Evolutionary conservation across 64 coral and sea anemone genomes (phyloP).

Genomic region (Astreopora myriophthalma): DNA sequence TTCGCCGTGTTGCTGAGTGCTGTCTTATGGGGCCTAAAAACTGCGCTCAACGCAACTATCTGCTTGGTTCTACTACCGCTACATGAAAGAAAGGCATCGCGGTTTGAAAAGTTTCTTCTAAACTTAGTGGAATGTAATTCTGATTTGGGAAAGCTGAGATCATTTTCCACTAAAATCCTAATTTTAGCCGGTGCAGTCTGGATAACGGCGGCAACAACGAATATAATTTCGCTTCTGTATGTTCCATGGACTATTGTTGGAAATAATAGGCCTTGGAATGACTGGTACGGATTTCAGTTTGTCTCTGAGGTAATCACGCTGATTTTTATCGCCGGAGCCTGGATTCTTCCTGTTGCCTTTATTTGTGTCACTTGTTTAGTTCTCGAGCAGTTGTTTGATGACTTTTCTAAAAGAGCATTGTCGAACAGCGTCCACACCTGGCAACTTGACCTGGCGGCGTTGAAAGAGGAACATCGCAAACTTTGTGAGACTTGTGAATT

Average conservation of each 20-base stretch:
- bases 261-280: neutral
- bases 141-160: neutral
- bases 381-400: neutral
- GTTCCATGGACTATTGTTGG: neutral
- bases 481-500: neutral
- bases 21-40: neutral
- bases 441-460: neutral
- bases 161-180: neutral
- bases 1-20: neutral
- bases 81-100: neutral
- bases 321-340: neutral
- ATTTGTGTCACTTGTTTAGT: neutral
- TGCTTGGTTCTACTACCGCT: neutral
- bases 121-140: neutral
- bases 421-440: neutral
- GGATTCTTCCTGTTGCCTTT: neutral
- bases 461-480: neutral
- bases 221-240: neutral
- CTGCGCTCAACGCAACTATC: neutral
- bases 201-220: neutral
- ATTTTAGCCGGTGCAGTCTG: neutral
- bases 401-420: neutral
- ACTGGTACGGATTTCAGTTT: neutral
- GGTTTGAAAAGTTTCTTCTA: neutral
- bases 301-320: neutral